Percentiles rank a stretch among this genome's conserved stretches.
Evolutionary conservation across 1,140 invertebrate species (phyloP).

Genomic region (Brachionus asplanchnoidis): DNA sequence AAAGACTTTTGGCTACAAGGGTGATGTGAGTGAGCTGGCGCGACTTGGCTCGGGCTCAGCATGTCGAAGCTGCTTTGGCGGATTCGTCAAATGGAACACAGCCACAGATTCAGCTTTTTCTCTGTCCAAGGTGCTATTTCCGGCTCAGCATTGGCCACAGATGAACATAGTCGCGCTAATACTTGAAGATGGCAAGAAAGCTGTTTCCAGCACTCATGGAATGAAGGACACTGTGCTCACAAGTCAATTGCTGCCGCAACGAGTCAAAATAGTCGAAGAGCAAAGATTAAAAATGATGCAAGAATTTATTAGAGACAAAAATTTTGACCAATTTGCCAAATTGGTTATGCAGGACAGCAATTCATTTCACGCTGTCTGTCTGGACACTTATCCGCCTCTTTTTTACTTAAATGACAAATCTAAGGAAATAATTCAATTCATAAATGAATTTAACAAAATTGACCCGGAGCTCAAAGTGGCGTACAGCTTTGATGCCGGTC

Average conservation of each 20-base stretch:
- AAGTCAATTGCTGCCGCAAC: constrained; percentile 72
- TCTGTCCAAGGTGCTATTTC: constrained; percentile 66
- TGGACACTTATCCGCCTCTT: constrained; percentile 90
- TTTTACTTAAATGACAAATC: constrained; percentile 85
- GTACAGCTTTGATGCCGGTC: constrained; percentile 95
- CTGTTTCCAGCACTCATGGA: constrained; percentile 78
- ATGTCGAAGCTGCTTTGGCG: constrained; percentile 86
- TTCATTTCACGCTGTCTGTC: constrained; percentile 87
- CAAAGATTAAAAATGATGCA: constrained; percentile 66
- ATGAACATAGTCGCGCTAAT: constrained; percentile 83
- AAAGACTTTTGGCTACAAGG: constrained; percentile 69
- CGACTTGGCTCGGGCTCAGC: constrained; percentile 85
- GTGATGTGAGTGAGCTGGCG: constrained; percentile 76
- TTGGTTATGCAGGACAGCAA: constrained; percentile 72
- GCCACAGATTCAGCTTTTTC: constrained; percentile 77
- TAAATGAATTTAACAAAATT: constrained; percentile 74
- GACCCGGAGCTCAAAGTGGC: constrained; percentile 63
- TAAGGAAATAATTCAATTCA: constrained; percentile 69
- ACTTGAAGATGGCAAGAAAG: constrained; percentile 64
- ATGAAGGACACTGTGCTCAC: constrained; percentile 80
- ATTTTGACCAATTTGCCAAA: constrained; percentile 83
- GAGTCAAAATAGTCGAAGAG: constrained; percentile 69
- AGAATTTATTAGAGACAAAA: constrained; percentile 69
- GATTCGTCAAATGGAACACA: constrained; percentile 84
- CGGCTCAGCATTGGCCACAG: constrained; percentile 78